Conservation (phyloP, 1,140 invertebrate genomes). For the Zaprionus gabonicus region DNA sequence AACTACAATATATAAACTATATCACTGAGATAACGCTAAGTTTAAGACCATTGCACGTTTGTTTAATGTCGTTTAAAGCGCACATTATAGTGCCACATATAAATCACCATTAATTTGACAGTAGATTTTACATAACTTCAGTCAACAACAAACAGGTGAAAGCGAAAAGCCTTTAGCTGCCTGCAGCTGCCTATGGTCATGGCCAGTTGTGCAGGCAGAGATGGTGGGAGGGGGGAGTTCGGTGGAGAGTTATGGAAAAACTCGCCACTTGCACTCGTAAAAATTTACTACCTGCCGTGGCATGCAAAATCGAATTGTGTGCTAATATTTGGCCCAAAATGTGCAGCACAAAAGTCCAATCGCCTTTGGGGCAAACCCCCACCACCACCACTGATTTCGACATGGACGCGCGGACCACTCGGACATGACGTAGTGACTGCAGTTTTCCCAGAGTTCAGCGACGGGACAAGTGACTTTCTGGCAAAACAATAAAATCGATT, state of each 20-base stretch:
- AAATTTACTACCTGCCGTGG: slow-evolving; percentile 62
- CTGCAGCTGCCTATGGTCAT: slow-evolving; percentile 60
- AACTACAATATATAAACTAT: not conserved
- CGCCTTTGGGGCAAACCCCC: slow-evolving; percentile 15
- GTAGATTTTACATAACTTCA: slow-evolving; percentile 75
- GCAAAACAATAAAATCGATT: slow-evolving; percentile 67
- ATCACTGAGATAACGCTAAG: not conserved
- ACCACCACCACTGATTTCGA: slow-evolving; percentile 11
- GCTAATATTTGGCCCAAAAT: slow-evolving; percentile 71
- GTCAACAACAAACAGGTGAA: slow-evolving; percentile 77
- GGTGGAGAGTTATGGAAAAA: slow-evolving; percentile 57
- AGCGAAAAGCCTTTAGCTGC: slow-evolving; percentile 53
- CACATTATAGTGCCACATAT: slow-evolving; percentile 68
- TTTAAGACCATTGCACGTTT: slow-evolving; percentile 12
- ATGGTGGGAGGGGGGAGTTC: not conserved
- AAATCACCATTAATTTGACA: slow-evolving; percentile 82
- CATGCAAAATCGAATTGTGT: slow-evolving; percentile 81
- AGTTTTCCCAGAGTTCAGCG: slow-evolving; percentile 39
- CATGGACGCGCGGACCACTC: slow-evolving; percentile 11
- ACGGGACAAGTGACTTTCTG: slow-evolving; percentile 30
- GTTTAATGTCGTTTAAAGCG: slow-evolving; percentile 41
- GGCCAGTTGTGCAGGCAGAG: slow-evolving; percentile 31
- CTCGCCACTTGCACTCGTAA: slow-evolving; percentile 76
- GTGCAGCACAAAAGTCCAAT: slow-evolving; percentile 9
- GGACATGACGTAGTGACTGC: slow-evolving; percentile 62